Evolutionary conservation across 2,113 vertebrate genomes (phyloP).

Genomic region (Engraulis encrasicolus): DNA sequence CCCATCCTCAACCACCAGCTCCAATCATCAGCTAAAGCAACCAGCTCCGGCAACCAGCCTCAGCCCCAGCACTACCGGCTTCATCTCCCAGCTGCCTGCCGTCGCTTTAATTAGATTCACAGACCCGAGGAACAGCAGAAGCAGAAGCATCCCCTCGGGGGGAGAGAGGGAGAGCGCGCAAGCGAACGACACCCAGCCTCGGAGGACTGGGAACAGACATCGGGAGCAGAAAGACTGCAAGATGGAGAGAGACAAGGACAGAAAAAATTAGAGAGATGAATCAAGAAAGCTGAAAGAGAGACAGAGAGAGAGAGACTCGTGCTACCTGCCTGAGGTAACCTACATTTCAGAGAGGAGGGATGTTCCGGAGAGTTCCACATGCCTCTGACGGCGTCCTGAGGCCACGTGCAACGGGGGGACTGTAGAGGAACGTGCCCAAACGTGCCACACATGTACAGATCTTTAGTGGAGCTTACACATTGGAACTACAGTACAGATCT

Average conservation of each 20-base stretch:
- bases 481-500: not conserved
- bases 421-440: not conserved
- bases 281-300: too few relatives aligned
- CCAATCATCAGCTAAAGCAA: too few relatives aligned
- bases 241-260: not conserved
- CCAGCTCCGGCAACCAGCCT: too few relatives aligned
- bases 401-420: not conserved
- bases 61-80: too few relatives aligned
- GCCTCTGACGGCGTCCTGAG: not conserved
- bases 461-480: not conserved
- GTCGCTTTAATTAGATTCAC: conserved; percentile 63
- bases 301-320: not conserved
- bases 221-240: not conserved
- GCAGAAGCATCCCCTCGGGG: conserved; percentile 27
- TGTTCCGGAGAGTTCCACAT: not conserved
- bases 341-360: not conserved
- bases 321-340: not conserved
- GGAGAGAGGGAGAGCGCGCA: conserved; percentile 28
- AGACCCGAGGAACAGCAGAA: conserved; percentile 44
- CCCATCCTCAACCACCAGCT: too few relatives aligned
- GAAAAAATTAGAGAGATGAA: too few relatives aligned
- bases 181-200: not conserved
- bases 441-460: not conserved
- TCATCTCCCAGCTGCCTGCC: too few relatives aligned
- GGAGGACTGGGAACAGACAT: not conserved